Base-by-base conservation (phyloP, 1,140 invertebrate species). In the Tachypleus tridentatus region DNA sequence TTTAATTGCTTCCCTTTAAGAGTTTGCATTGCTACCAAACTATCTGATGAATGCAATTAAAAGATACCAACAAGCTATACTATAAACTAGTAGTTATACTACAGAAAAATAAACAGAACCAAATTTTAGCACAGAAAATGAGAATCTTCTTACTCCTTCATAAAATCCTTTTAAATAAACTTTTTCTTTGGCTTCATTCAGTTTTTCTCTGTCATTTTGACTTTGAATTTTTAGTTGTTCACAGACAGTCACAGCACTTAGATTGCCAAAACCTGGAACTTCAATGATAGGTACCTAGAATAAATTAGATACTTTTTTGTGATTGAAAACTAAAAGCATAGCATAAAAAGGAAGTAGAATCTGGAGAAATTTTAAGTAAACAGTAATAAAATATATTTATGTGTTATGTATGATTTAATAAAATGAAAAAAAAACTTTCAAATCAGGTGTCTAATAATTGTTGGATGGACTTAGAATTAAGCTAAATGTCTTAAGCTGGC, bases 101-200 rank as follows among this genome's bases (percentile, higher is more conserved):
- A 29, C 29, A 29, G 29, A 29, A 29, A 29, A 29, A 29, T 29
- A 29, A 29, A 29, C 29, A 29, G 29, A 62, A 62, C 49, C 11
- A 57, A 3, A 57, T 66, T 8, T 8, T n/a, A 58, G n/a, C 5
- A 53, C 10, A 64, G 10, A 29, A 29, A 29, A 2, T 29, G 29
- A 29, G 29, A 29, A 52, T 62, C 8, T 61, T 74, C 76, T 73
- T 63, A 82, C 78, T 59, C 83, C 83, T 74, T 98, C 93, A 77
- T 99, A 98, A 78, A 99, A 99, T 64, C 94, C 95, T 82, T 98
- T 98, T 4, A 97, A 77, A 74, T 99, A 99, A 56, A 96, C 88
- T 67, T 74, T 84, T 73, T 97, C 94, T 77, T 99, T 99, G 0
- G 97, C 97, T 80, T 97, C 86, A 5, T 84, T 76, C 58, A 99